Evolutionary conservation across 2,113 vertebrate genomes (phyloP).

Genomic region (Ceratotherium simum): DNA sequence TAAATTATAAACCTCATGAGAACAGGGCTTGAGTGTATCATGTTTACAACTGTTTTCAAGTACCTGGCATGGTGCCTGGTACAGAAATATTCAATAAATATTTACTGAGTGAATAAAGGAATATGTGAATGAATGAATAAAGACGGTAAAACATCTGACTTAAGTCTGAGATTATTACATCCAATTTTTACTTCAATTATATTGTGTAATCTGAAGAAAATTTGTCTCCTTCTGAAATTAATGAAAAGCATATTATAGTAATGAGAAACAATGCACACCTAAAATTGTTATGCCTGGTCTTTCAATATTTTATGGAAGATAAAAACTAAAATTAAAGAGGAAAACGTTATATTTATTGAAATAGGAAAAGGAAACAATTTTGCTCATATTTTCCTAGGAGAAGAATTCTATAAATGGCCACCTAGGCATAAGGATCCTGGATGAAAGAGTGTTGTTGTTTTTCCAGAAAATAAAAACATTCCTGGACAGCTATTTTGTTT

Average conservation of each 20-base stretch:
- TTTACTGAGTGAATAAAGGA: slow-evolving; percentile 60
- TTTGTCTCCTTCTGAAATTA: neutral
- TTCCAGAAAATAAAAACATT: neutral
- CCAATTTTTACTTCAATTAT: slow-evolving; percentile 37
- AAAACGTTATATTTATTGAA: neutral
- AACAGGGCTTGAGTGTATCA: slow-evolving; percentile 47
- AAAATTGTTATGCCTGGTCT: neutral
- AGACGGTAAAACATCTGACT: slow-evolving; percentile 54
- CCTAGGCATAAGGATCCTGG: neutral
- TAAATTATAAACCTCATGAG: slow-evolving; percentile 74
- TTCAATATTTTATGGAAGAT: neutral
- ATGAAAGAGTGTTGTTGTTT: neutral
- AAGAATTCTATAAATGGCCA: neutral
- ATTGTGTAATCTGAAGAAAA: neutral
- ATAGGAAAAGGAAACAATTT: neutral
- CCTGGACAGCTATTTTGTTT: neutral
- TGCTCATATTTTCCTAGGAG: neutral
- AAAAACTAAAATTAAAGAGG: neutral
- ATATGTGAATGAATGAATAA: slow-evolving; percentile 30
- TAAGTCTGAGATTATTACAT: slow-evolving; percentile 42
- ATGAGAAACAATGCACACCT: neutral
- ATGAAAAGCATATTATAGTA: neutral
- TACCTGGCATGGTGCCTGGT: slow-evolving; percentile 30
- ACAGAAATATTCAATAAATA: slow-evolving; percentile 66
- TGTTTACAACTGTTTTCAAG: slow-evolving; percentile 65